phyloP scores from a whole-genome alignment of 2,888 invertebrate genomes.

The Agonopterix alstromeriana region DNA sequence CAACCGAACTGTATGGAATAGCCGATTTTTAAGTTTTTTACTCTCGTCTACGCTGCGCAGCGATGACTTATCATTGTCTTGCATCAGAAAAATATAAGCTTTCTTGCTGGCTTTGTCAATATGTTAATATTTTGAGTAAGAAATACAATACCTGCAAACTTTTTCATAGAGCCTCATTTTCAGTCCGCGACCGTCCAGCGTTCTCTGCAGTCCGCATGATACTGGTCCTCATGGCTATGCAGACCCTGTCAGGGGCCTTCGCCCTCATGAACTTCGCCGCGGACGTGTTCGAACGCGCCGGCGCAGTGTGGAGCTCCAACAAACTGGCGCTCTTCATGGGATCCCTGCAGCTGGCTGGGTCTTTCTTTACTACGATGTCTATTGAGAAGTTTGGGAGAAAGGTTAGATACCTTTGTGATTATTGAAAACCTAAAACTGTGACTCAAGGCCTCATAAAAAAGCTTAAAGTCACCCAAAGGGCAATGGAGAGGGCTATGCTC shows the following conservation, averaged over 20 bases:
- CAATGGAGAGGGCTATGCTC: no score
- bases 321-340: slow-evolving; percentile 46
- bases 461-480: no score
- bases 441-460: no score
- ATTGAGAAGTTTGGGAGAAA: slow-evolving; percentile 57
- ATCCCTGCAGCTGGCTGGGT: slow-evolving; percentile 44
- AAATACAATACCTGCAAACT: neutral
- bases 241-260: slow-evolving; percentile 58
- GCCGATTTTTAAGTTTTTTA: no score
- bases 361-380: slow-evolving; percentile 47
- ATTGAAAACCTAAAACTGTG: no score
- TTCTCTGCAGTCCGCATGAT: slow-evolving; percentile 51
- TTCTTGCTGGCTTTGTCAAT: neutral
- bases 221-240: slow-evolving; percentile 46
- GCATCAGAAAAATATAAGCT: neutral
- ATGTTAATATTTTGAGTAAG: slow-evolving; percentile 1
- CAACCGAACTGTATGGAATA: no score
- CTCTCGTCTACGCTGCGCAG: no score
- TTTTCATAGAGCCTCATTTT: neutral
- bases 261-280: slow-evolving; percentile 61
- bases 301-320: slow-evolving; percentile 71
- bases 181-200: slow-evolving; percentile 44
- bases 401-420: slow-evolving; percentile 18
- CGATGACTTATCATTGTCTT: neutral
- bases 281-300: slow-evolving; percentile 55